These are phyloP conservation scores for Amphilophus citrinellus DNA, from an alignment of 2,113 vertebrate genomes.

Conservation along the genomic window DNA sequence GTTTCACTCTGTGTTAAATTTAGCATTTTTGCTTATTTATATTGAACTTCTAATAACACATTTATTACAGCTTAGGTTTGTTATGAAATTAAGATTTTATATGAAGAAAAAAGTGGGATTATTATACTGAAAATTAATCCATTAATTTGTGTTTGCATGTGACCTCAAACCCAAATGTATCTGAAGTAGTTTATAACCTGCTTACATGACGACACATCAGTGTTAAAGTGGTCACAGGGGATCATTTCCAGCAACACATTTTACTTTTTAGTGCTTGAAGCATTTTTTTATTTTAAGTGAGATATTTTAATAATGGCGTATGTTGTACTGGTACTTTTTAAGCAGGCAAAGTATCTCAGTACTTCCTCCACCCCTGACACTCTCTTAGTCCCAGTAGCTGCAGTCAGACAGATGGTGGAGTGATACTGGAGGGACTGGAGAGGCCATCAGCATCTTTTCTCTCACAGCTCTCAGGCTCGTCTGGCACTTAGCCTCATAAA, in stretches of 20 bases:
- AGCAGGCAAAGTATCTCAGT: background rate
- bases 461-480: slow-evolving; percentile 41
- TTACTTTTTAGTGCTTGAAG: background rate
- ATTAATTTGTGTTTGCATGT: too few relatives aligned
- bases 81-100: too few relatives aligned
- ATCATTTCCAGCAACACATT: background rate
- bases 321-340: background rate
- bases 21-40: too few relatives aligned
- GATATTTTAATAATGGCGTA: background rate
- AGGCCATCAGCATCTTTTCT: slow-evolving; percentile 23
- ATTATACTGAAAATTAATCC: too few relatives aligned
- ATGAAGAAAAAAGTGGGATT: too few relatives aligned
- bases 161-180: background rate
- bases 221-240: background rate
- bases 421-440: slow-evolving; percentile 36
- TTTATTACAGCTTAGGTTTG: too few relatives aligned
- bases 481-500: slow-evolving; percentile 21
- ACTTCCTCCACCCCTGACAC: background rate
- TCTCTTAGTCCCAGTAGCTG: slow-evolving; percentile 19
- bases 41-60: too few relatives aligned
- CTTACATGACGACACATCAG: background rate
- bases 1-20: too few relatives aligned
- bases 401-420: slow-evolving; percentile 55
- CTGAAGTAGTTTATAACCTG: background rate
- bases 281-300: background rate